phyloP scores from a whole-genome alignment of 2,888 invertebrate genomes.

The Pandemis corylana region DNA sequence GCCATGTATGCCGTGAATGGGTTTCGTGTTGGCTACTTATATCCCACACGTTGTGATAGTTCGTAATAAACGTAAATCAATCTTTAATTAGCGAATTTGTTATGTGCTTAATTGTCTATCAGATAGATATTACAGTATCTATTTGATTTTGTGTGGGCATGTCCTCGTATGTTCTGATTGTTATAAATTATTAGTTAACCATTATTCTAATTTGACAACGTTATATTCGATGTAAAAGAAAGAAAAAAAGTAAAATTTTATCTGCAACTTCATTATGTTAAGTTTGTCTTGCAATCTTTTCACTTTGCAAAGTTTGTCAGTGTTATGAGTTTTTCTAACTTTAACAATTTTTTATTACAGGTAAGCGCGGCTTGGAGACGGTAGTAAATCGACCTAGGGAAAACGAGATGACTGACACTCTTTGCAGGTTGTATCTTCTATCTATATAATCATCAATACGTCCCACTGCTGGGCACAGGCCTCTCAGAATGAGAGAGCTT shows the following conservation, averaged over 20 bases:
- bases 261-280: constrained; percentile 5
- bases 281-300: constrained; percentile 21
- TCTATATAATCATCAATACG: too few relatives aligned
- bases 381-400: constrained; percentile 17
- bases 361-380: constrained; percentile 29
- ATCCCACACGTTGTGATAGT: constrained; percentile 9
- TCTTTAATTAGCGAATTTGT: neutral
- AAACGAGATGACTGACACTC: neutral
- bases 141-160: neutral
- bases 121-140: too few relatives aligned
- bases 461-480: too few relatives aligned
- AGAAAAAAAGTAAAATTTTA: neutral
- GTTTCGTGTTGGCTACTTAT: neutral
- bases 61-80: constrained; percentile 10
- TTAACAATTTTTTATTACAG: constrained; percentile 30
- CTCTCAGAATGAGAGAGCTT: too few relatives aligned
- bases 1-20: neutral
- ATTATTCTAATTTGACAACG: too few relatives aligned
- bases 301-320: constrained; percentile 1
- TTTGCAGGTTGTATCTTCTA: constrained; percentile 22
- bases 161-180: too few relatives aligned
- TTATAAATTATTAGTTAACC: too few relatives aligned
- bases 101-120: neutral
- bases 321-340: constrained; percentile 30
- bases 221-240: neutral